phyloP scores from a whole-genome alignment of 2,113 vertebrate genomes.

The Mionectes macconnelli region DNA sequence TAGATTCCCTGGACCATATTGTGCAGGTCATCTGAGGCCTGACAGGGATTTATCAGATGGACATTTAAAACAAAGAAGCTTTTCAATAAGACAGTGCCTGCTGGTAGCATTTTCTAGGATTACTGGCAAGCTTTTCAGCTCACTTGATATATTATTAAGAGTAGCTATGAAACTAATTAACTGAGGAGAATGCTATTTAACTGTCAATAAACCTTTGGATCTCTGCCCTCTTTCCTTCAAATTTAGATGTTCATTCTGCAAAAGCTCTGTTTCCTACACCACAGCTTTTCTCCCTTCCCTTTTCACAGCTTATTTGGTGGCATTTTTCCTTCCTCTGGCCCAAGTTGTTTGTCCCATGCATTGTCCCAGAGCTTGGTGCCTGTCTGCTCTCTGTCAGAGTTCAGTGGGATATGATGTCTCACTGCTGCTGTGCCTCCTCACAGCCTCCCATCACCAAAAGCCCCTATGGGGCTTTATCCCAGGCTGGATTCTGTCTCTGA shows the following conservation, averaged over 20 bases:
- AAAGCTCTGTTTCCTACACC: background rate
- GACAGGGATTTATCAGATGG: background rate
- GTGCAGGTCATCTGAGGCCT: background rate
- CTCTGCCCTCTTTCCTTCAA: conserved; percentile 19
- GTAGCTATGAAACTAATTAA: conserved; percentile 61
- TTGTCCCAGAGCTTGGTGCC: background rate
- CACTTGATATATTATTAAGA: conserved; percentile 39
- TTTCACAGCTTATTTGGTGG: background rate
- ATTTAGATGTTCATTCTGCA: background rate
- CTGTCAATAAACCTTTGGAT: conserved; percentile 58
- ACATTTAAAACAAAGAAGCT: background rate
- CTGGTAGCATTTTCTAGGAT: background rate
- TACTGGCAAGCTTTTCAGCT: background rate
- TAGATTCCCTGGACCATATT: background rate
- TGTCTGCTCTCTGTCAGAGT: background rate
- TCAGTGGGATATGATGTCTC: background rate
- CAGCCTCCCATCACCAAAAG: background rate
- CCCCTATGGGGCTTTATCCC: background rate
- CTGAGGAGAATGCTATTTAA: conserved; percentile 54
- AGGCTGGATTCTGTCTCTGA: background rate
- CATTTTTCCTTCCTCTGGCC: background rate
- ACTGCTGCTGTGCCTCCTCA: background rate
- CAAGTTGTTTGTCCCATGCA: background rate
- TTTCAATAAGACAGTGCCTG: background rate
- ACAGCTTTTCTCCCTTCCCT: background rate